Base-by-base conservation (phyloP, 2,888 invertebrate species). In the Caenorhabditis zanzibari region DNA sequence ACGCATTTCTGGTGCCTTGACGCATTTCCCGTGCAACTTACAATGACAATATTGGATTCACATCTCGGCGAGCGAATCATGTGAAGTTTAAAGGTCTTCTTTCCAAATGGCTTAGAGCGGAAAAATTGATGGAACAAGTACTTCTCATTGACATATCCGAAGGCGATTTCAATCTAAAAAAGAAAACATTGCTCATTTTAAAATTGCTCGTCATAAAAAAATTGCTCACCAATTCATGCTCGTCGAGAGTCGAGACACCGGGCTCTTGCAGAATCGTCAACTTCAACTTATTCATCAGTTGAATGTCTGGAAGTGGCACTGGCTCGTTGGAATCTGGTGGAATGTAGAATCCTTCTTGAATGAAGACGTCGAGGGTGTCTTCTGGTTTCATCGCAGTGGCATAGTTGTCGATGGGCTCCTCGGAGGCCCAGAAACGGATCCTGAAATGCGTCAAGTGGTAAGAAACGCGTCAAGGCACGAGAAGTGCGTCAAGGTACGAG, bases 371-470 rank as follows among this genome's bases (percentile, higher is more conserved):
- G 16, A 77, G 12, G 1, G 76, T 61, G 26, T 77, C 52, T 12
- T 68, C 41, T 6, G 38, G 22, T 22, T 69, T 44, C 59, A 77
- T 38, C 0, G n/a, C 28, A 0, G 38, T 52, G 0, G 16, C 12
- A 24, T 68, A 69, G 6, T 52, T 38, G 12, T 12, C 14, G 14
- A 75, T 66, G 5, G 38, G 38, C 38, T 26, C 16, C 5, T 72
- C 49, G n/a, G 76, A 32, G 0, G 61, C 68, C 76, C 76, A 77
- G 61, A 77, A 47, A 12, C 76, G 76, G 10, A 77, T 41, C 76
- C 76, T 77, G 38, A 35, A 74, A 64, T 6, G 19, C 10, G 12
- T 58, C 49, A 49, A 12, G 12, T 38, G 38, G 12, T 38, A 12
- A 12, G 28, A 38, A 24, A 24, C 24, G 58, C 7, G n/a, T 32